Evolutionary conservation across 1,140 invertebrate genomes (phyloP), one percentile per base, ranked within the genome.

Genomic region (Drosophila repleta): DNA sequence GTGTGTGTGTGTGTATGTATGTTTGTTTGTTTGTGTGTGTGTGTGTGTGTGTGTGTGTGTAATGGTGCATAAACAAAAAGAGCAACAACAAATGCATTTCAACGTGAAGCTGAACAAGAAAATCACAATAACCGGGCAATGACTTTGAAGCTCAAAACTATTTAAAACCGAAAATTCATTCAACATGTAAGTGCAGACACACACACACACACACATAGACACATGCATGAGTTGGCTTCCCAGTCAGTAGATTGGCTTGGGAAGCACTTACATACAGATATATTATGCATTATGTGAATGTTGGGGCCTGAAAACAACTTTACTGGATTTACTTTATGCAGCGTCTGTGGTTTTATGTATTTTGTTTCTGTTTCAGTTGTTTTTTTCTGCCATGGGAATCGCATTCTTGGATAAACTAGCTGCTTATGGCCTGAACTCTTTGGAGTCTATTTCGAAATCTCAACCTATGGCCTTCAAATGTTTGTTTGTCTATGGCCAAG

Each of bases 51-150:
- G 20, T 43, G 37, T 55, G 24, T 11, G 35, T 21, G 35, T 41
- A 51, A 57, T 20, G 17, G 32, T 56, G 62, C 53, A 55, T 48
- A 35, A 41, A 41, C 3, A 41, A 7, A 3, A 41, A 41, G 0
- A 43, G 13, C 13, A n/a, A 41, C 13, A 41, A 48, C 6, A 57
- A 41, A 57, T 29, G 45, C 53, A 66, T 76, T 63, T 64, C 60
- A 61, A 75, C 60, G 58, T 63, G 32, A 61, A 56, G 15, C 0
- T 4, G 39, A 41, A 41, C n/a, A 41, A 15, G 15, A 41, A 60
- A 81, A 60, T 76, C 52, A 63, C 63, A 76, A 35, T 32, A 29
- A 48, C 41, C 37, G 74, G 69, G 32, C 74, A 60, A 74, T 76
- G 76, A 77, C 76, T 77, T 48, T 57, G 29, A 71, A 66, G 46